Evolutionary conservation across 2,888 invertebrate genomes (phyloP).

Genomic region (Aquatica leii): DNA sequence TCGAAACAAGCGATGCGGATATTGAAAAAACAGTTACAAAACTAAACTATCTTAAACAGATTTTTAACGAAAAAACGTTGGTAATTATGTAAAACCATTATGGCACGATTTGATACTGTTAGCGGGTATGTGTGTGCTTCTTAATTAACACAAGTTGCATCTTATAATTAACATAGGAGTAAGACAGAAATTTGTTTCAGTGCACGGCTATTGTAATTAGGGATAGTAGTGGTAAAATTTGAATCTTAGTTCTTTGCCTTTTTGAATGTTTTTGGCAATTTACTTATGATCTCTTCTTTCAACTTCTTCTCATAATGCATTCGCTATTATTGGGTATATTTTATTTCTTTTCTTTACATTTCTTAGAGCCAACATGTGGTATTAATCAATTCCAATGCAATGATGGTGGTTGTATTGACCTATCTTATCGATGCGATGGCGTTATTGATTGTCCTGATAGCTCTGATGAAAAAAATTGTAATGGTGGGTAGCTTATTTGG

Average conservation of each 20-base stretch:
- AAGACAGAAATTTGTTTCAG: neutral
- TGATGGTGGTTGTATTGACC: slow-evolving; percentile 68
- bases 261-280: no score
- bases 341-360: slow-evolving; percentile 37
- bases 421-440: slow-evolving; percentile 63
- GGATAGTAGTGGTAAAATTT: neutral
- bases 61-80: no score
- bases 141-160: no score
- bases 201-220: neutral
- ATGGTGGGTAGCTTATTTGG: slow-evolving; percentile 49
- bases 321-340: slow-evolving; percentile 5
- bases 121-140: no score
- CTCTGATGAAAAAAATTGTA: slow-evolving; percentile 64
- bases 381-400: slow-evolving; percentile 69
- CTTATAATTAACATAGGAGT: neutral
- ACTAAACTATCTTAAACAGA: no score
- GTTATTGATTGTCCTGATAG: slow-evolving; percentile 63
- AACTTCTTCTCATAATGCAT: no score
- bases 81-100: no score
- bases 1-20: no score
- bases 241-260: no score
- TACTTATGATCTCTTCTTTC: no score
- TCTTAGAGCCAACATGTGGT: slow-evolving; percentile 61
- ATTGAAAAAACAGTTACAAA: no score
- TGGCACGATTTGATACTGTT: no score